phyloP scores from a whole-genome alignment of 2,888 invertebrate species.

The Sicus ferrugineus region DNA sequence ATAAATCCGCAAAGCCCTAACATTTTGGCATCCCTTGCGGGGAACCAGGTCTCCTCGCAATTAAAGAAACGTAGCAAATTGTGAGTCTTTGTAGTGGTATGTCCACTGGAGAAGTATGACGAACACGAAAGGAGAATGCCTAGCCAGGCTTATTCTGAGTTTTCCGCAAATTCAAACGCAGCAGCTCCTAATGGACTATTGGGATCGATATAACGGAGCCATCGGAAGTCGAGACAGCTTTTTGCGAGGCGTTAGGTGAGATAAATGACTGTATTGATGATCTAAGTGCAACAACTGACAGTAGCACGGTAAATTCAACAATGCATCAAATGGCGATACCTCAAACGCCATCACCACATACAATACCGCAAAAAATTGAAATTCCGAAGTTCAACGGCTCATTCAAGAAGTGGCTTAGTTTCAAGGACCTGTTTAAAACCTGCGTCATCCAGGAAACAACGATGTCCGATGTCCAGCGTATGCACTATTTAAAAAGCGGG shows the following conservation, averaged over 20 bases:
- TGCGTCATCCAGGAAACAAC: constrained; percentile 2
- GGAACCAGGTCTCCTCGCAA: background rate
- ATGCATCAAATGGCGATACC: background rate
- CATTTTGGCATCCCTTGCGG: background rate
- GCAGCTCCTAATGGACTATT: constrained; percentile 1
- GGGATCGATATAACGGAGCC: constrained; percentile 1
- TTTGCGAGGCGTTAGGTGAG: background rate
- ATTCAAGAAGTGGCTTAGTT: background rate
- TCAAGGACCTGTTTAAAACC: constrained; percentile 1
- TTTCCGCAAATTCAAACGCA: background rate
- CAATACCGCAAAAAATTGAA: constrained; percentile 2
- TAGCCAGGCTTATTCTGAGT: background rate
- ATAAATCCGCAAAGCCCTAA: background rate
- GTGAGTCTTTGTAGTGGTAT: background rate
- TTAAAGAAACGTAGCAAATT: background rate
- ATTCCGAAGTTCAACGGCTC: constrained; percentile 4
- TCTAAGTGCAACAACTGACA: background rate
- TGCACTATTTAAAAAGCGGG: constrained; percentile 36
- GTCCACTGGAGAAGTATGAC: background rate
- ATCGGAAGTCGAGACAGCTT: background rate
- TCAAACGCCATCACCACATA: constrained; percentile 2
- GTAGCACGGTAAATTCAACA: background rate
- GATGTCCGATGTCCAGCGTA: constrained; percentile 21
- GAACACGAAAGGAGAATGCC: background rate
- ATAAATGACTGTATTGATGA: constrained; percentile 3